Evolutionary conservation across 1,140 invertebrate genomes (phyloP), one percentile per base, ranked within the genome.

Genomic region (Centruroides sculpturatus): DNA sequence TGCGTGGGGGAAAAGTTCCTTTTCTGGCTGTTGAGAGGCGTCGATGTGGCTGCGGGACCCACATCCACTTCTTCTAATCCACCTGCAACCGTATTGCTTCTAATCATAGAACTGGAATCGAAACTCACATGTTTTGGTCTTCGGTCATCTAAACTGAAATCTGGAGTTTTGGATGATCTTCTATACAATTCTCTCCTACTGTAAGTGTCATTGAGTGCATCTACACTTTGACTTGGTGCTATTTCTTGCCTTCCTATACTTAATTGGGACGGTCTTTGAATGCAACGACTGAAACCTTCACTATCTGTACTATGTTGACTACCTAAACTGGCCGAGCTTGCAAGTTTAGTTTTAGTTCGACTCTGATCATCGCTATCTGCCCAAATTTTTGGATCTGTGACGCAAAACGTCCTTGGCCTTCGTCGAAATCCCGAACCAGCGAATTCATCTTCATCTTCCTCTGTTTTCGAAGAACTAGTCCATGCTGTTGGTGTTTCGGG

Each of bases 71-170:
- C 66, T 59, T 61, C 66, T n/a, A 64, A 47, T n/a, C 64, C 66
- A 46, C 60, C 64, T 9, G 55, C 65, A 11, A 69, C 61, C 13
- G 67, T 69, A 46, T 68, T 68, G 50, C 60, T 64, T 54, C 67
- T 57, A 35, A 69, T 64, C 49, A 69, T 61, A 13, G 68, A 70
- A 1, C 68, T 67, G 10, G 67, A 67, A 60, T 89, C 89, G 70
- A 94, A 94, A 69, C 87, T 92, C 46, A 94, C 90, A 72, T 92
- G 89, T 72, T 92, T 92, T 63, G 59, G 75, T 56, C 67, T 72
- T 10, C 70, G 63, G 35, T 75, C 71, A 35, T 74, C 71, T 11
- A 69, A 59, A 6, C 47, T 61, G 35, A 56, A 62, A 57, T 73
- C 71, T 5, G 71, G 71, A 1, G 69, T 72, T 67, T 71, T 72